Percentiles rank a stretch among this genome's conserved stretches.
phyloP scores from a whole-genome alignment of 2,797 vertebrate genomes.

The Echiichthys vipera region DNA sequence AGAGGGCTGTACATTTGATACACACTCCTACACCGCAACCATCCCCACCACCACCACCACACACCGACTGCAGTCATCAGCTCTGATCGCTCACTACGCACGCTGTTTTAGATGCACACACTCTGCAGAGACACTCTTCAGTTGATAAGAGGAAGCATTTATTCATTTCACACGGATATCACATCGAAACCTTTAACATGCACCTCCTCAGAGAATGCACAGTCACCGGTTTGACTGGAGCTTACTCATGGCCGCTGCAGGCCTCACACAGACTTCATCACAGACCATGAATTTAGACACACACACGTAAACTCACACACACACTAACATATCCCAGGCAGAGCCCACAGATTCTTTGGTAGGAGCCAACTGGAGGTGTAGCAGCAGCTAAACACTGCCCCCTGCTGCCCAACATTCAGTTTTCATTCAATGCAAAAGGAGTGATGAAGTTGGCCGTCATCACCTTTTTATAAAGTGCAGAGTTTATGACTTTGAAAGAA shows the following conservation, averaged over 20 bases:
- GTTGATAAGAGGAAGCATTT: slow-evolving; percentile 4
- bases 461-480: too few species aligned
- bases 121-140: neutral
- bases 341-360: slow-evolving; percentile 23
- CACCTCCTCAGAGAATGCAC: slow-evolving; percentile 2
- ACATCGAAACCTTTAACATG: neutral
- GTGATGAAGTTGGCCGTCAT: neutral
- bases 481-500: too few species aligned
- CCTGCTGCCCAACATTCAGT: slow-evolving; percentile 45
- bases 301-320: slow-evolving; percentile 23
- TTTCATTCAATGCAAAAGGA: neutral
- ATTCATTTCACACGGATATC: slow-evolving; percentile 14
- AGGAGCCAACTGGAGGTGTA: slow-evolving; percentile 7
- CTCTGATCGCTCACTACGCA: slow-evolving; percentile 1
- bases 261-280: slow-evolving; percentile 39
- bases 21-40: neutral
- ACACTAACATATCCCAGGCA: slow-evolving; percentile 30
- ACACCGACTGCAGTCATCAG: neutral
- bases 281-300: slow-evolving; percentile 31
- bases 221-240: slow-evolving; percentile 23
- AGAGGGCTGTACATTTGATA: neutral
- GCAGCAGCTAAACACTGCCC: slow-evolving; percentile 72
- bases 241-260: slow-evolving; percentile 19
- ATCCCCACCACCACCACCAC: neutral
- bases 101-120: neutral